Conservation (phyloP, 2,113 vertebrate species). For the Gambusia holbrooki region DNA sequence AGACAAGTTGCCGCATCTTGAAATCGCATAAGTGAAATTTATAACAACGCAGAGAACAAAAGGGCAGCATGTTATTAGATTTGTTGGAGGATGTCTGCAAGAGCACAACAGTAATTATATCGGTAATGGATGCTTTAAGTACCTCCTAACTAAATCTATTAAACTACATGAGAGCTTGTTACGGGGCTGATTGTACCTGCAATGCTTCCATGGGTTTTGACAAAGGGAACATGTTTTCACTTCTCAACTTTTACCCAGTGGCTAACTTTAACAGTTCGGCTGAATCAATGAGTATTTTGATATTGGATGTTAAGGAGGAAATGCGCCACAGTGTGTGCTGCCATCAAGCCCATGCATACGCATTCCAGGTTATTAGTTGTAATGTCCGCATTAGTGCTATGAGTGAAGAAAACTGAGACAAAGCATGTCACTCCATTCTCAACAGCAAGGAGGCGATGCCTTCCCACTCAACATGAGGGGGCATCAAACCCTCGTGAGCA, state of each 20-base stretch:
- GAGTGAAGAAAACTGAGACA: too few species aligned
- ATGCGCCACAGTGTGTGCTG: not conserved
- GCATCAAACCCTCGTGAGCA: too few species aligned
- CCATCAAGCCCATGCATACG: too few species aligned
- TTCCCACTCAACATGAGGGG: too few species aligned
- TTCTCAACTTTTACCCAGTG: conserved; percentile 48
- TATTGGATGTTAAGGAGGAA: conserved; percentile 33
- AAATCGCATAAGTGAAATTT: not conserved
- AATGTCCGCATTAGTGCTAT: too few species aligned
- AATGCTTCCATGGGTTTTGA: conserved; percentile 13
- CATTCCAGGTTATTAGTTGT: too few species aligned
- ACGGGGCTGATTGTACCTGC: conserved; percentile 12
- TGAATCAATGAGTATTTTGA: conserved; percentile 56
- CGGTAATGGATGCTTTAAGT: conserved; percentile 7
- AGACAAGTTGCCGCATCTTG: not conserved
- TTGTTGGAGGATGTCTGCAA: conserved; percentile 11
- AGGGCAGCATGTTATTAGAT: conserved; percentile 4
- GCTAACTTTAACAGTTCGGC: conserved; percentile 62
- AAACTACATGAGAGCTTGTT: conserved; percentile 14
- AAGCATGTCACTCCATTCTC: too few species aligned
- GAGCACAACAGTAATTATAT: conserved; percentile 27
- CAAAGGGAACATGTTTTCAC: conserved; percentile 35
- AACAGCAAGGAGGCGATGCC: too few species aligned
- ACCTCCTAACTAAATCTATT: conserved; percentile 18
- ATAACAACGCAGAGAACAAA: not conserved